phyloP scores from a whole-genome alignment of 2,888 invertebrate species.

The Anthophora plumipes region DNA sequence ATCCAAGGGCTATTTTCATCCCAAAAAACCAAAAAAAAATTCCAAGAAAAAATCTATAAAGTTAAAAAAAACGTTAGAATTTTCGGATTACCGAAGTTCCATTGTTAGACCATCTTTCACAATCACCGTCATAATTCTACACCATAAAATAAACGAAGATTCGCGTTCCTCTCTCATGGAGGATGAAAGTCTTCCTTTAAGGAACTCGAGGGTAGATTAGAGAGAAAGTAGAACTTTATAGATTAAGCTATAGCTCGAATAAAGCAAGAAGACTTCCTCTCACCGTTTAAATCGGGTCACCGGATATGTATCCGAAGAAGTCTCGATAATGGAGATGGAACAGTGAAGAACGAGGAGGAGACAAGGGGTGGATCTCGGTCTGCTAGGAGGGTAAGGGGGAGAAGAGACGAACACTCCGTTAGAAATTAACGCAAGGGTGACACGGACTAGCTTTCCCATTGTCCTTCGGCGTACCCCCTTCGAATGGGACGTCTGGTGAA shows the following conservation, averaged over 20 bases:
- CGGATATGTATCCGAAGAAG: slow-evolving; percentile 81
- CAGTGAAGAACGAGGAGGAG: slow-evolving; percentile 47
- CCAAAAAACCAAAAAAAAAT: no score
- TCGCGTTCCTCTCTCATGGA: neutral
- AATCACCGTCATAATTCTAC: no score
- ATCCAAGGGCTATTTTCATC: no score
- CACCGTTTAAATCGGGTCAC: slow-evolving; percentile 80
- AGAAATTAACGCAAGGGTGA: slow-evolving; percentile 81
- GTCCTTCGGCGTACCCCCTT: slow-evolving; percentile 72
- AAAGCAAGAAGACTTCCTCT: slow-evolving; percentile 72
- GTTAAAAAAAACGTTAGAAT: no score
- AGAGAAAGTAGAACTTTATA: slow-evolving; percentile 32
- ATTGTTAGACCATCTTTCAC: no score
- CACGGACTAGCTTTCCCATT: slow-evolving; percentile 77
- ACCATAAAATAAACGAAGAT: neutral
- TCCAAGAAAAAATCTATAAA: no score
- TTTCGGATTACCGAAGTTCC: no score
- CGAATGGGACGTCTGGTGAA: slow-evolving; percentile 69
- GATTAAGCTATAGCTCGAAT: slow-evolving; percentile 44
- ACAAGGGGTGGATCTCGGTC: slow-evolving; percentile 26
- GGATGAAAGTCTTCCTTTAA: no score
- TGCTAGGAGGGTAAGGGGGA: slow-evolving; percentile 46
- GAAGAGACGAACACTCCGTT: slow-evolving; percentile 64
- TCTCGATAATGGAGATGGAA: slow-evolving; percentile 78
- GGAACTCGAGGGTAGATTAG: no score